A percentile compares a stretch with the other conserved stretches of the same genome.
phyloP scores from a whole-genome alignment of 2,888 invertebrate species.

The Pasiphila rectangulata region DNA sequence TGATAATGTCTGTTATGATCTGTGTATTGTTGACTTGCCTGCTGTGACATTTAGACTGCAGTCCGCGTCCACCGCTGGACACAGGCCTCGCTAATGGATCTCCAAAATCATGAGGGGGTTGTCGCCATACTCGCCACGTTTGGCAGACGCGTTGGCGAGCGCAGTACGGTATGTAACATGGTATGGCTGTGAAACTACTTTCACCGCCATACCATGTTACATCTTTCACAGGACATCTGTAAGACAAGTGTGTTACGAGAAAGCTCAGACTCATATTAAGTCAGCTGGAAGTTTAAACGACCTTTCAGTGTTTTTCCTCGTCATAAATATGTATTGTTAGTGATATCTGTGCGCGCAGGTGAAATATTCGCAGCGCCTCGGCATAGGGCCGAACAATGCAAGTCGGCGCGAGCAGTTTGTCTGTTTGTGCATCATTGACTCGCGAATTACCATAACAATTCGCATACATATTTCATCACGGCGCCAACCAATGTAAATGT shows the following conservation, averaged over 20 bases:
- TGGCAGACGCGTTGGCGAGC: too few relatives aligned
- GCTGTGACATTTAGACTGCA: too few relatives aligned
- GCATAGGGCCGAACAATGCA: slow-evolving; percentile 15
- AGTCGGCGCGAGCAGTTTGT: slow-evolving; percentile 21
- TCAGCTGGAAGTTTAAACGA: neutral
- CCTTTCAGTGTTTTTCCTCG: neutral
- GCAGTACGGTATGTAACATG: too few relatives aligned
- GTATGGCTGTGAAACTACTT: too few relatives aligned
- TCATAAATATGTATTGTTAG: neutral
- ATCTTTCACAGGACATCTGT: neutral
- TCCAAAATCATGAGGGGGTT: too few relatives aligned
- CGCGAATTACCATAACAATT: slow-evolving; percentile 30
- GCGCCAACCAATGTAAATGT: slow-evolving; percentile 11
- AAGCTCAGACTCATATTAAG: neutral
- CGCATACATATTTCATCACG: slow-evolving; percentile 30
- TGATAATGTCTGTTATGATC: too few relatives aligned
- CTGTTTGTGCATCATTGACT: slow-evolving; percentile 30
- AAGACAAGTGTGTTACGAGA: neutral
- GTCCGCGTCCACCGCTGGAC: too few relatives aligned
- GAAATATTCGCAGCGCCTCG: slow-evolving; percentile 11
- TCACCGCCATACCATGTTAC: too few relatives aligned
- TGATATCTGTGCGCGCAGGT: neutral
- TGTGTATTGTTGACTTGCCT: too few relatives aligned
- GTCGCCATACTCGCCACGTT: too few relatives aligned
- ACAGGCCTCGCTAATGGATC: too few relatives aligned